phyloP scores from a whole-genome alignment of 1,140 invertebrate genomes.

The Polyergus mexicanus region DNA sequence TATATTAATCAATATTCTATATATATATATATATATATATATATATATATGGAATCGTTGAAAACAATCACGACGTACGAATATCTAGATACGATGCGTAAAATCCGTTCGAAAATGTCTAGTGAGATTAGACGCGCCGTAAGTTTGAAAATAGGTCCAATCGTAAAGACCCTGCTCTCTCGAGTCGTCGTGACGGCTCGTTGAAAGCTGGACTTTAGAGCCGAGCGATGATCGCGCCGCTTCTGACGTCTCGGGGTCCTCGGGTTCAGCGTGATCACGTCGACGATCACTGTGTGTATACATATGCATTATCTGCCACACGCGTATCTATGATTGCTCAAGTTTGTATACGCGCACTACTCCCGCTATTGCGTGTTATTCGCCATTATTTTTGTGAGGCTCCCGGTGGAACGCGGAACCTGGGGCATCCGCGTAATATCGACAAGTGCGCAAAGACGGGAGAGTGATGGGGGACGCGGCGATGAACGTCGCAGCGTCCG shows the following conservation, averaged over 20 bases:
- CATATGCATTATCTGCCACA: conserved; percentile 70
- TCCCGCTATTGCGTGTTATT: conserved; percentile 64
- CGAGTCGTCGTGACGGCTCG: too few relatives aligned
- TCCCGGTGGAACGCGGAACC: conserved; percentile 29
- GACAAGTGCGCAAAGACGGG: conserved; percentile 46
- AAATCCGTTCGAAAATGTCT: too few relatives aligned
- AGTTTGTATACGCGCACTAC: conserved; percentile 72
- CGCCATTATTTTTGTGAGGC: conserved; percentile 63
- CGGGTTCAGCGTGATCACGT: conserved; percentile 55
- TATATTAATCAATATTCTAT: too few relatives aligned
- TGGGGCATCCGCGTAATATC: conserved; percentile 4
- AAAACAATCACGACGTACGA: too few relatives aligned
- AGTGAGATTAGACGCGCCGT: too few relatives aligned
- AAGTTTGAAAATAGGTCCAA: too few relatives aligned
- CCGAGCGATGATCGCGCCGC: conserved; percentile 24
- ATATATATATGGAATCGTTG: too few relatives aligned
- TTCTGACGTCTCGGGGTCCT: conserved; percentile 35
- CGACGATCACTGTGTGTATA: conserved; percentile 68
- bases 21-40: too few relatives aligned
- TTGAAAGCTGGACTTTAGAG: background rate
- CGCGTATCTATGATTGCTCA: conserved; percentile 77
- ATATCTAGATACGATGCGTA: too few relatives aligned
- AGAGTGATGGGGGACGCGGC: conserved; percentile 83
- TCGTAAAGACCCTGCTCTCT: too few relatives aligned
- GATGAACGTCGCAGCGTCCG: conserved; percentile 85